phyloP scores from a whole-genome alignment of 1,140 invertebrate species.

The Drosophila gunungcola region DNA sequence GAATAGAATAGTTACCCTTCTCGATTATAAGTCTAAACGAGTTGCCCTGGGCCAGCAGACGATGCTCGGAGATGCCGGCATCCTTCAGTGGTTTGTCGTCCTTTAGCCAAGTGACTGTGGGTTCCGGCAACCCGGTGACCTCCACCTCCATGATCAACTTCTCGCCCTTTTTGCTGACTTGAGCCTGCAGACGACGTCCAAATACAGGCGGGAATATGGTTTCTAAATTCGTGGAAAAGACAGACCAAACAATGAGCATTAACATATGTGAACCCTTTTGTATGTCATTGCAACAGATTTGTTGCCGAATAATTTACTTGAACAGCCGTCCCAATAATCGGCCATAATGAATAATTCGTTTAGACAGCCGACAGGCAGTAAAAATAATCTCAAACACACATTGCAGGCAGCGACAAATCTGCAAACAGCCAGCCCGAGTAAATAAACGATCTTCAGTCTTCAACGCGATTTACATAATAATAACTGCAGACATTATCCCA shows the following conservation, averaged over 20 bases:
- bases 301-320: conserved; percentile 69
- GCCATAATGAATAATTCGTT: conserved; percentile 74
- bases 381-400: conserved; percentile 61
- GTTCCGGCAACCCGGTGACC: conserved; percentile 90
- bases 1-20: conserved; percentile 86
- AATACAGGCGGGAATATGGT: conserved; percentile 93
- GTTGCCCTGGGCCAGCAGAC: conserved; percentile 88
- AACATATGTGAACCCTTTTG: conserved; percentile 46
- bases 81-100: conserved; percentile 88
- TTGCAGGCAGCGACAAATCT: conserved; percentile 42
- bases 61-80: conserved; percentile 82
- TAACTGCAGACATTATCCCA: conserved; percentile 65
- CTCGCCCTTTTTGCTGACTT: conserved; percentile 90
- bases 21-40: conserved; percentile 89
- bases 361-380: conserved; percentile 59
- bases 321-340: conserved; percentile 62
- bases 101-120: conserved; percentile 90
- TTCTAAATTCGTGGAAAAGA: conserved; percentile 85
- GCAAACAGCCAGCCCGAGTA: conserved; percentile 51
- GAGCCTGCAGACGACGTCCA: conserved; percentile 91
- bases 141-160: conserved; percentile 91
- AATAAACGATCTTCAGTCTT: conserved; percentile 66
- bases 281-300: conserved; percentile 70
- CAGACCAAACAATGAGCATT: conserved; percentile 15
- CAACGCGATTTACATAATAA: conserved; percentile 75